Conservation (phyloP, 2,888 invertebrate species). For the Drosophila borealis region DNA sequence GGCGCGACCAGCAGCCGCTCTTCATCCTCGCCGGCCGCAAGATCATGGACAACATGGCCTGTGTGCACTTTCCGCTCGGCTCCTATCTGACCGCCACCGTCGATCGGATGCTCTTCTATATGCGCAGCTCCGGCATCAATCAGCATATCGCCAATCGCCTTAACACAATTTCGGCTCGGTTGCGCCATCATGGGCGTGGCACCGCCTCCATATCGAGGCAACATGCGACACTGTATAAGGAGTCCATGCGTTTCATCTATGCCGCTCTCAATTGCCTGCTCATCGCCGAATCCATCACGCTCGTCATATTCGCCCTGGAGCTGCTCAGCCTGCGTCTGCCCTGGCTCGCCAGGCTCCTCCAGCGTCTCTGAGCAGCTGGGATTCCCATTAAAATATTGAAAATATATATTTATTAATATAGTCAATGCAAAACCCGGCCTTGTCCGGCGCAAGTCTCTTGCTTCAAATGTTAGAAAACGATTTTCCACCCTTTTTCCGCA, state of each 20-base stretch:
- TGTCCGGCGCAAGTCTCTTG: too few relatives aligned
- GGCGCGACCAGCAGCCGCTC: constrained; percentile 5
- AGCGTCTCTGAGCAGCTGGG: constrained; percentile 5
- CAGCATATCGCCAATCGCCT: constrained; percentile 24
- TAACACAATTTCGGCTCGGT: constrained; percentile 3
- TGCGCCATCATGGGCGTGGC: neutral
- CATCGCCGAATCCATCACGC: constrained; percentile 8
- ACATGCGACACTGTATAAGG: neutral
- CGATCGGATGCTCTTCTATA: constrained; percentile 31
- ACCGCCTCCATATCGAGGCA: neutral
- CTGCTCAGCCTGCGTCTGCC: constrained; percentile 21
- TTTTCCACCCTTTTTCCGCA: too few relatives aligned
- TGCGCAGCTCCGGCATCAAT: constrained; percentile 60
- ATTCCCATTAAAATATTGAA: too few relatives aligned
- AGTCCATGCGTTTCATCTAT: constrained; percentile 51
- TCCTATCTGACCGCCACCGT: constrained; percentile 46
- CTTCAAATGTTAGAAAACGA: too few relatives aligned
- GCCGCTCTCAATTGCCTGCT: constrained; percentile 52
- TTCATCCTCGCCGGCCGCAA: constrained; percentile 46
- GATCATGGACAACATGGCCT: constrained; percentile 58
- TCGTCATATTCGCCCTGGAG: constrained; percentile 51
- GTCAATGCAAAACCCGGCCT: too few relatives aligned
- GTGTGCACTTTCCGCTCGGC: constrained; percentile 55
- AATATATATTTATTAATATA: too few relatives aligned
- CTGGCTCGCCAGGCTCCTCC: constrained; percentile 24